These are phyloP conservation scores for Grus americana DNA, from an alignment of 2,113 vertebrate genomes.

Conservation along the genomic window DNA sequence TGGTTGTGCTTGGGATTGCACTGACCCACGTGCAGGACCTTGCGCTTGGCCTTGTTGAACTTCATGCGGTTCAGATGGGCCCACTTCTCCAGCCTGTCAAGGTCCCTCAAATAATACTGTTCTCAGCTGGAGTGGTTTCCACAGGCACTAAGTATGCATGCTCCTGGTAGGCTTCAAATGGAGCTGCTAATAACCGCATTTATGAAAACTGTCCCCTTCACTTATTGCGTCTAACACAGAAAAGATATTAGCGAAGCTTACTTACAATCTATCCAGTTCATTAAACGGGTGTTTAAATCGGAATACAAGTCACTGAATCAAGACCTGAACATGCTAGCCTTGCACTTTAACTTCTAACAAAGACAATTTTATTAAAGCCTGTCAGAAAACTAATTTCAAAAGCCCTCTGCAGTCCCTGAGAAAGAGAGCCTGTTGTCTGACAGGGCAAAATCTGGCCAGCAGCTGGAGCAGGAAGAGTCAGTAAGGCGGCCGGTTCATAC, in stretches of 20 bases:
- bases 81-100: too few species aligned
- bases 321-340: background rate
- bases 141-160: background rate
- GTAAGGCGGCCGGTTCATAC: background rate
- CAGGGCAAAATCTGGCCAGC: background rate
- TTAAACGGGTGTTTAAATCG: background rate
- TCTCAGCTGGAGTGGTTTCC: background rate
- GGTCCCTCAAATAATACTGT: background rate
- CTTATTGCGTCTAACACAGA: background rate
- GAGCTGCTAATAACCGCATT: background rate
- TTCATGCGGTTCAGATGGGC: too few species aligned
- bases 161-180: background rate
- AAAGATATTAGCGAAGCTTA: background rate
- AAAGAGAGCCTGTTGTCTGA: background rate
- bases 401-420: background rate
- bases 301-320: background rate
- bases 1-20: too few species aligned
- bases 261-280: background rate
- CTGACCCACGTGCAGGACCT: too few species aligned
- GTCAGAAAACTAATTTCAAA: background rate
- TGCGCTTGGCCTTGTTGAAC: too few species aligned
- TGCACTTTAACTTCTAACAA: constrained; percentile 12
- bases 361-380: background rate
- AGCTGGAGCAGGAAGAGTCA: background rate
- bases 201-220: background rate